These are phyloP conservation scores for Urosaurus nigricauda DNA, from an alignment of 2,797 vertebrate genomes.

Conservation along the genomic window DNA sequence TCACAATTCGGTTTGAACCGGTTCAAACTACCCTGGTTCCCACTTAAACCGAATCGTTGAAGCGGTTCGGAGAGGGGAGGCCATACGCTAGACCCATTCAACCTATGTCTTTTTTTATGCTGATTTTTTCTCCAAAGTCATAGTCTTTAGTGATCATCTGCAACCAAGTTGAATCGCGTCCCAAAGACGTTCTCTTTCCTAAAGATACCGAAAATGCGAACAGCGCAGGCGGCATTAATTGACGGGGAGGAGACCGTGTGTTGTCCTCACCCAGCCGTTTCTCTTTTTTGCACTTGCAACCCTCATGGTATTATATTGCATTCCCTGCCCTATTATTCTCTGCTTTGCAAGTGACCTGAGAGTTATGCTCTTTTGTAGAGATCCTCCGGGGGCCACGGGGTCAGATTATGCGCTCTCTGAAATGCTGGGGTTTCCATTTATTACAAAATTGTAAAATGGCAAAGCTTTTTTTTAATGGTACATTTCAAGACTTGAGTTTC, in stretches of 20 bases:
- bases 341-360: fast-evolving
- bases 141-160: too few species aligned
- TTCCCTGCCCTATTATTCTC: not conserved
- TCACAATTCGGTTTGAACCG: too few species aligned
- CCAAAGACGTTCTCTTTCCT: not conserved
- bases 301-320: not conserved
- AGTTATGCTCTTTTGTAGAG: slow-evolving; percentile 15
- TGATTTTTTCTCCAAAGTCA: too few species aligned
- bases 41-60: too few species aligned
- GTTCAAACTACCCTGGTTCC: too few species aligned
- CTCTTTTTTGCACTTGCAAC: not conserved
- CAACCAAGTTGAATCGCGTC: not conserved
- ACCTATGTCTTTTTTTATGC: too few species aligned
- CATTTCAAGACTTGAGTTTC: not conserved
- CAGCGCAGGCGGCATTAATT: slow-evolving; percentile 18
- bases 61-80: too few species aligned
- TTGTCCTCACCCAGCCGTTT: fast-evolving
- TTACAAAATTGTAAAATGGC: not conserved
- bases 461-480: not conserved
- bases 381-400: fast-evolving
- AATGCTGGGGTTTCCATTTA: slow-evolving; percentile 2
- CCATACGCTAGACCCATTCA: too few species aligned
- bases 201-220: not conserved
- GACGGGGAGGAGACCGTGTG: not conserved
- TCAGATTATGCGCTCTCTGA: slow-evolving; percentile 24